These are phyloP conservation scores for Metridium senile DNA, from an alignment of 92 coral and sea anemone genomes.

Conservation along the genomic window DNA sequence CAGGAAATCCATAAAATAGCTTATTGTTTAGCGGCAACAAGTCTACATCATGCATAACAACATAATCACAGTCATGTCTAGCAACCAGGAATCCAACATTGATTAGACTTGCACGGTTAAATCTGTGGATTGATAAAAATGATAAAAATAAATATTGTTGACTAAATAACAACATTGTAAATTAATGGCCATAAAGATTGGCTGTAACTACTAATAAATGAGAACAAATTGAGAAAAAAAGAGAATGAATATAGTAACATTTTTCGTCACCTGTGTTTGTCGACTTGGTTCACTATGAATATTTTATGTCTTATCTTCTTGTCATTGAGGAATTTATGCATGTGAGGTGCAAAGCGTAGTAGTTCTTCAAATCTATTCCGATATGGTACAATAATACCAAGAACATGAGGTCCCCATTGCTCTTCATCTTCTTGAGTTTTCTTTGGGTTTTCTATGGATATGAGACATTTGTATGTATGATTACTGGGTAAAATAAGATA, in stretches of 20 bases:
- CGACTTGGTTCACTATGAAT: conserved; percentile 89
- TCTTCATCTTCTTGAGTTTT: conserved; percentile 35
- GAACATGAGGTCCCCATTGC: conserved; percentile 85
- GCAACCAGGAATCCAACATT: conserved; percentile 91
- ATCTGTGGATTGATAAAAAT: conserved; percentile 47
- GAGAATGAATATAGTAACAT: too few relatives aligned
- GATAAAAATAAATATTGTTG: too few relatives aligned
- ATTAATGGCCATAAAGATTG: too few relatives aligned
- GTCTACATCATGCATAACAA: conserved; percentile 99
- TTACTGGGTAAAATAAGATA: too few relatives aligned
- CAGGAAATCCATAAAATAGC: conserved; percentile 87
- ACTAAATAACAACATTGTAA: too few relatives aligned
- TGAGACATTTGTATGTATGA: neutral
- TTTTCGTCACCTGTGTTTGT: conserved; percentile 94
- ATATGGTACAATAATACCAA: conserved; percentile 94
- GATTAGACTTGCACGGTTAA: conserved; percentile 91
- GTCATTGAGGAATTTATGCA: conserved; percentile 81
- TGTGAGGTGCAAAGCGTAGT: conserved; percentile 92
- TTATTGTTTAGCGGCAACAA: conserved; percentile 85
- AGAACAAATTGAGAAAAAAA: too few relatives aligned
- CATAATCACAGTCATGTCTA: conserved; percentile 86
- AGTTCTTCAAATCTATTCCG: conserved; percentile 96
- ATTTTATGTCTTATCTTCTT: conserved; percentile 88
- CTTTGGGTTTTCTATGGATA: conserved; percentile 10
- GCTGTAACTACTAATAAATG: too few relatives aligned